Evolutionary conservation across 2,888 invertebrate species (phyloP).

Genomic region (Cryptocephalus moraei): DNA sequence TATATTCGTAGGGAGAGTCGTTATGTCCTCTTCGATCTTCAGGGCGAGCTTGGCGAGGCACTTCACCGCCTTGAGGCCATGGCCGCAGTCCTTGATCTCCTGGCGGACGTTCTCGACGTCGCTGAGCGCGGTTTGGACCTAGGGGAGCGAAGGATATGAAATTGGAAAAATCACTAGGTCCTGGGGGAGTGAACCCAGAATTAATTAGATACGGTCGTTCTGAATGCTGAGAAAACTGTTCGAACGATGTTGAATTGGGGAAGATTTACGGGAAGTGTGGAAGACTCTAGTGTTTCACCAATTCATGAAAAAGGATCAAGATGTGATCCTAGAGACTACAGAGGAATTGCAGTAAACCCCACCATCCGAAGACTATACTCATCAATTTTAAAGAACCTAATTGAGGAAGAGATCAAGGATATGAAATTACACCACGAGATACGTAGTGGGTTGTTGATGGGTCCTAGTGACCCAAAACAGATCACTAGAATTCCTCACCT

Average conservation of each 20-base stretch:
- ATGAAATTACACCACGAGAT: no score
- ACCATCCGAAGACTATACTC: neutral
- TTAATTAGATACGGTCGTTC: no score
- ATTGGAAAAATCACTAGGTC: no score
- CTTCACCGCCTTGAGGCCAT: slow-evolving; percentile 3
- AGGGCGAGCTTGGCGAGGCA: slow-evolving; percentile 6
- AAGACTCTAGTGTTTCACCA: neutral
- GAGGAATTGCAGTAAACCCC: neutral
- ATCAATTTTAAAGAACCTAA: neutral
- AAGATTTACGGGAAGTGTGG: no score
- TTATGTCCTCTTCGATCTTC: slow-evolving; percentile 7
- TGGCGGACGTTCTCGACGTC: slow-evolving; percentile 7
- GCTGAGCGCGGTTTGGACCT: slow-evolving; percentile 4
- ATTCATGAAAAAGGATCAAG: neutral
- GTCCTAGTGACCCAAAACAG: neutral
- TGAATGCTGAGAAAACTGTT: no score
- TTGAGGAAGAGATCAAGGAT: neutral
- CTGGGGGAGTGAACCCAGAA: no score
- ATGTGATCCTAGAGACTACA: neutral
- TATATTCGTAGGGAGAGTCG: slow-evolving; percentile 2
- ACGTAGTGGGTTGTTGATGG: no score
- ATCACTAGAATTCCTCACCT: slow-evolving; percentile 3
- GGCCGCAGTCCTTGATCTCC: slow-evolving; percentile 9
- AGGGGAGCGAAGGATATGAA: neutral
- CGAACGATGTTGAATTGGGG: no score